Evolutionary conservation across 2,113 vertebrate genomes (phyloP), one percentile per base, ranked within the genome.

Genomic region (Halichoerus grypus): DNA sequence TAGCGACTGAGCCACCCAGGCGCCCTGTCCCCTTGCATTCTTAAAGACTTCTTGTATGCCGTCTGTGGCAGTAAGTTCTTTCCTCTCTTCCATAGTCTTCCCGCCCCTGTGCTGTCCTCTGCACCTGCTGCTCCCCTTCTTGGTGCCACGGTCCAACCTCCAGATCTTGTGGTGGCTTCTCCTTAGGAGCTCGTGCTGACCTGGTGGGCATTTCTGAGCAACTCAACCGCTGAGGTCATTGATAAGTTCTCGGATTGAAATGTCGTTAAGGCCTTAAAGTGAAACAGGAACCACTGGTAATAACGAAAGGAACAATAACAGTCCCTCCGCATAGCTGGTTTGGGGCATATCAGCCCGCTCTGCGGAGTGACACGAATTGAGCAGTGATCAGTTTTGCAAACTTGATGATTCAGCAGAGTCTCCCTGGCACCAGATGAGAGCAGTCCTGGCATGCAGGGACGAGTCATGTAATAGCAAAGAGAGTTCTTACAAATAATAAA

Each of bases 391-490:
- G 51, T 97, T 97, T 63, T 95, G 39, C 96, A 97, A 86, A 96
- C 95, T 98, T 98, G 67, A 1, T 96, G 93, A 93, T 97, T 98
- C 79, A 55, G 88, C 83, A 95, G 85, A 97, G 92, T 93, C 92
- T 57, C 65, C 63, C 67, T 98, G 98, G 98, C 97, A 69, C n/a
- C 14, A 63, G 98, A 98, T 98, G 84, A 98, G 98, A 99, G 98
- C 82, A 36, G 26, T 57, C 97, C 97, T 98, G 92, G 97, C 96
- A 94, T 96, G 95, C 97, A 92, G 88, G 77, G 85, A 42, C 90
- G 89, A 98, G 98, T 98, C 97, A 42, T 97, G 81, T 91, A 97
- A 79, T 24, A 88, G 93, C 97, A 98, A 7, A 98, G 98, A 97
- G 91, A 97, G 98, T 91, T 95, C 97, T 95, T 97, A 97, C 97